Conservation (phyloP, 2,797 vertebrate genomes). For the Melanogrammus aeglefinus region DNA sequence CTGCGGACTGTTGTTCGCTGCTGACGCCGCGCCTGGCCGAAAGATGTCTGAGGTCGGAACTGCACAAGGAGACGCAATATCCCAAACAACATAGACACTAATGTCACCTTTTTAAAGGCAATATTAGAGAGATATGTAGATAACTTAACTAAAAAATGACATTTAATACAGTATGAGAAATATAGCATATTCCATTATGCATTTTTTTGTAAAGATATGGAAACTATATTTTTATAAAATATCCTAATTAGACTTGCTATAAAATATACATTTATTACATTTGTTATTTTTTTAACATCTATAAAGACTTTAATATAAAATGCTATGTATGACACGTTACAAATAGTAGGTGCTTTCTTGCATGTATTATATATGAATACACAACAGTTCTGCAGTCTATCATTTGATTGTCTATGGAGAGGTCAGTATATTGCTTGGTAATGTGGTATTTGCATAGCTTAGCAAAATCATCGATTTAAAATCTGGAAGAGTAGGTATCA, state of each 20-base stretch:
- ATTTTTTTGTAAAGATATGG: not conserved
- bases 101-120: too few relatives aligned
- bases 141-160: too few relatives aligned
- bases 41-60: too few relatives aligned
- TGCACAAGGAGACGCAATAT: conserved; percentile 26
- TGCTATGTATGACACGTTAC: not conserved
- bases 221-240: not conserved
- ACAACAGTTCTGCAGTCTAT: conserved; percentile 11
- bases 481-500: not conserved
- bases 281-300: not conserved
- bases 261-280: conserved; percentile 1
- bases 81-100: not conserved
- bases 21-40: conserved; percentile 49
- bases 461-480: conserved; percentile 8
- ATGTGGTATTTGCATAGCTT: conserved; percentile 19
- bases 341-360: not conserved
- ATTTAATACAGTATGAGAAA: too few relatives aligned
- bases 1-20: conserved; percentile 23
- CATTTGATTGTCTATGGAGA: not conserved
- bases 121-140: too few relatives aligned
- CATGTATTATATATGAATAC: not conserved
- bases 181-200: not conserved
- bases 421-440: conserved; percentile 11
- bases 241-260: not conserved
- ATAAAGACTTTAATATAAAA: not conserved